Evolutionary conservation across 2,888 invertebrate genomes (phyloP), one percentile per base, ranked within the genome.

Genomic region (Leucophenga montana): DNA sequence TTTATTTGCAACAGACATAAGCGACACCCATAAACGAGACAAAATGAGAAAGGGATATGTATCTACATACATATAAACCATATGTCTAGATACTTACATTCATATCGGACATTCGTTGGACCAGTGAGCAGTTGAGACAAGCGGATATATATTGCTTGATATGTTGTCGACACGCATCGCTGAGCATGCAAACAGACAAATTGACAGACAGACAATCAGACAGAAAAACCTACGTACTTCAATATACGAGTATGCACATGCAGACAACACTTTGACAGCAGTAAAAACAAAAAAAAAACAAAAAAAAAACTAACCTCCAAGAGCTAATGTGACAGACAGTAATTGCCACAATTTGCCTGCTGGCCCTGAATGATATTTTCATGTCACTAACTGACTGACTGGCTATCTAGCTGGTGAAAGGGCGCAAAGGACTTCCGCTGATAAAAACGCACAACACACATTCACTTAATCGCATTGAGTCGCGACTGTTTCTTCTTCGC

Each of bases 341-440:
- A 84, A 84, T 82, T 84, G 85, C 85, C 85, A 84, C 80, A 82
- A 82, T 84, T 84, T 83, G 85, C 83, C 81, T 83, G 79, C 78
- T 84, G 85, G 78, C 74, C 82, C 73, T 77, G 54, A 57, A 77
- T 62, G 68, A 67, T 71, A 72, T 66, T 67, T 59, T 62, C 61
- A 57, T 64, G 74, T 67, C 48, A 22, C 65, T 44, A 20, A 16
- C 18, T 53, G 53, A 18, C 8, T 53, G 53, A 18, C 1, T 53
- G 53, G 16, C 50, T 50, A 16, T 50, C n/a, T 5, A 16, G n/a
- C 16, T 50, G 16, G 13, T 44, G 31, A 69, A 74, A 70, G 76
- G 74, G 75, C 70, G 73, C 71, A 76, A 77, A 71, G 76, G 73
- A 75, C 71, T 68, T 68, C 71, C 68, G 67, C 56, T 46, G 50